A percentile compares a stretch with the other conserved stretches of the same genome.
phyloP scores from a whole-genome alignment of 2,113 vertebrate genomes.

The Australoheros scitulus region DNA sequence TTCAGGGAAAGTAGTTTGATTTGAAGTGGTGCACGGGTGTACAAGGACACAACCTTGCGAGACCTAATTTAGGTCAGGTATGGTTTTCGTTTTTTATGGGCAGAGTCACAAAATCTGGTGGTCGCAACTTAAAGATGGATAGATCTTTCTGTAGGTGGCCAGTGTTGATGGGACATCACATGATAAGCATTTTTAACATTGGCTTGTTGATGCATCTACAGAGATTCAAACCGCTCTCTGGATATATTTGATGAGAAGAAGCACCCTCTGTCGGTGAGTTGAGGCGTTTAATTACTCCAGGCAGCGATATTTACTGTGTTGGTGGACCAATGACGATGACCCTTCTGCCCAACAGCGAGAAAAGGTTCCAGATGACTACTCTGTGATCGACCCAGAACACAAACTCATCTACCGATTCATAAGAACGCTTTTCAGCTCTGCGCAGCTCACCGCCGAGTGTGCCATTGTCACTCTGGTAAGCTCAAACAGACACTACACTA shows the following conservation, averaged over 20 bases:
- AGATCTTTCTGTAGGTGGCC: no score
- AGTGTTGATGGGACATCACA: not conserved
- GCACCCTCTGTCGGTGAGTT: conserved; percentile 93
- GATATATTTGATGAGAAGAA: conserved; percentile 99
- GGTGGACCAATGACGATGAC: not conserved
- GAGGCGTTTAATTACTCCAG: not conserved
- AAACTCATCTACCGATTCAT: conserved; percentile 99
- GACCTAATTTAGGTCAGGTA: not conserved
- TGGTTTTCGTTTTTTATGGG: not conserved
- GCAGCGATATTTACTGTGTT: not conserved
- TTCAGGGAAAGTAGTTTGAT: not conserved
- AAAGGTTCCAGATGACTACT: conserved; percentile 95
- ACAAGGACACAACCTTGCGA: not conserved
- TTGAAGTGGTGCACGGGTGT: not conserved
- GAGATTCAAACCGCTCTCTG: conserved; percentile 81
- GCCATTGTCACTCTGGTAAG: conserved; percentile 98
- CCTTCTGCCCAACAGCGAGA: conserved; percentile 84
- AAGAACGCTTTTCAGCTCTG: conserved; percentile 95
- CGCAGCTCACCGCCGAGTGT: conserved; percentile 98
- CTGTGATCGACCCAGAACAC: conserved; percentile 95
- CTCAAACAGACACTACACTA: not conserved
- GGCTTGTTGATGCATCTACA: conserved; percentile 24
- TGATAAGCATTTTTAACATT: not conserved
- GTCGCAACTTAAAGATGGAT: not conserved
- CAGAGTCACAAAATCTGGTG: not conserved